These are phyloP conservation scores for Bryconaethiops microstoma DNA, from an alignment of 2,797 vertebrate genomes.

Conservation along the genomic window DNA sequence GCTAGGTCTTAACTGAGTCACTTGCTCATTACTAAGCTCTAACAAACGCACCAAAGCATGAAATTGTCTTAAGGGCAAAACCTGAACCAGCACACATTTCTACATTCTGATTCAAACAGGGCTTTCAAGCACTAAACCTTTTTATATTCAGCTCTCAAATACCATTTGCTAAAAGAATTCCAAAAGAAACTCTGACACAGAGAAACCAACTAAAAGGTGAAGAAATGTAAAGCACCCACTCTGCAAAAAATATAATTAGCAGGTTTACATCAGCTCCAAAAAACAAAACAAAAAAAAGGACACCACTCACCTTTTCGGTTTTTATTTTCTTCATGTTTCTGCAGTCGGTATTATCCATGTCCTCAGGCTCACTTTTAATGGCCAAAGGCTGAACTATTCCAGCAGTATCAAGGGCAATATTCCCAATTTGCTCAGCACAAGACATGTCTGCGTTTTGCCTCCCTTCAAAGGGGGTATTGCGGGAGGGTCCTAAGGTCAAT, in stretches of 20 bases:
- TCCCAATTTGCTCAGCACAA: conserved; percentile 92
- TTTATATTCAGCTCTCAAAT: neutral
- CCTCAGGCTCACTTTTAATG: conserved; percentile 92
- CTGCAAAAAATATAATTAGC: neutral
- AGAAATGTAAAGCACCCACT: neutral
- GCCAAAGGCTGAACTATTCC: conserved; percentile 90
- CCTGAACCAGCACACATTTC: neutral
- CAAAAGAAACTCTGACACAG: neutral
- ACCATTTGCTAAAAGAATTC: neutral
- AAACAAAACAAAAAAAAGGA: conserved; percentile 34
- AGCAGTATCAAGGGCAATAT: conserved; percentile 94
- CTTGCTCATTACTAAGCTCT: neutral
- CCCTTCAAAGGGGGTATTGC: conserved; percentile 88
- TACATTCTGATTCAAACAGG: neutral
- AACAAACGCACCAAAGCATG: conserved; percentile 2
- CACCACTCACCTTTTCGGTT: conserved; percentile 91
- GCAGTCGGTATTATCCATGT: conserved; percentile 91
- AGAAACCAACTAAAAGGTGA: neutral
- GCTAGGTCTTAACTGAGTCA: neutral
- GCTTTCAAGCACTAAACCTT: neutral
- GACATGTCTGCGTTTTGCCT: conserved; percentile 84
- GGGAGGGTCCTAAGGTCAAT: conserved; percentile 81
- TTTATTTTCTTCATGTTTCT: conserved; percentile 95
- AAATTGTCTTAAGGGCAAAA: neutral
- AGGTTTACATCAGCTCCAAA: neutral